Percentiles rank a stretch among this genome's conserved stretches.
phyloP scores from a whole-genome alignment of 2,113 vertebrate genomes.

The Regulus satrapa region DNA sequence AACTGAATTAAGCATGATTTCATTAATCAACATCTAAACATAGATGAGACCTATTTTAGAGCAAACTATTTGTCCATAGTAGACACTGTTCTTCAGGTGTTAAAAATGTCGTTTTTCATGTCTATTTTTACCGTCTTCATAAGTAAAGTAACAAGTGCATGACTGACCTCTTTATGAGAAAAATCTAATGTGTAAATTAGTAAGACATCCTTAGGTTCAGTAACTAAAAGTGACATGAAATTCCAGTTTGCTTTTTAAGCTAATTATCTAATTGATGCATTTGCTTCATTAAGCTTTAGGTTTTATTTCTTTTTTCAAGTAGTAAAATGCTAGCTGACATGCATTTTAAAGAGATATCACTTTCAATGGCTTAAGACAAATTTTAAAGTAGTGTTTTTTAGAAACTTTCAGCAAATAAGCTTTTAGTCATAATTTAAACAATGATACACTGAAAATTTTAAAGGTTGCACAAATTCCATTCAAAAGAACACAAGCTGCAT shows the following conservation, averaged over 20 bases:
- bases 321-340: neutral
- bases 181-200: constrained; percentile 11
- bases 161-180: neutral
- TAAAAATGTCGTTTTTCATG: neutral
- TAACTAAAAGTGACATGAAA: constrained; percentile 30
- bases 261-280: constrained; percentile 37
- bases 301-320: neutral
- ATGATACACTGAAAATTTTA: neutral
- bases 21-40: neutral
- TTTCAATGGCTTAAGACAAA: neutral
- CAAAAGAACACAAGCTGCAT: neutral
- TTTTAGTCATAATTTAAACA: neutral
- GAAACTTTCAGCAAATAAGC: neutral
- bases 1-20: neutral
- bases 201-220: neutral
- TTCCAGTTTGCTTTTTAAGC: constrained; percentile 31
- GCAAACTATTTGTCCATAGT: neutral
- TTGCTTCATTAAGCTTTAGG: constrained; percentile 30
- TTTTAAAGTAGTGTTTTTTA: neutral
- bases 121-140: neutral
- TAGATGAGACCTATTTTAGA: neutral
- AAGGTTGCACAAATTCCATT: neutral
- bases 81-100: neutral
- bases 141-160: neutral
- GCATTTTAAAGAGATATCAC: neutral